Evolutionary conservation across 2,888 invertebrate genomes (phyloP).

Genomic region (Pristionchus arcanus): DNA sequence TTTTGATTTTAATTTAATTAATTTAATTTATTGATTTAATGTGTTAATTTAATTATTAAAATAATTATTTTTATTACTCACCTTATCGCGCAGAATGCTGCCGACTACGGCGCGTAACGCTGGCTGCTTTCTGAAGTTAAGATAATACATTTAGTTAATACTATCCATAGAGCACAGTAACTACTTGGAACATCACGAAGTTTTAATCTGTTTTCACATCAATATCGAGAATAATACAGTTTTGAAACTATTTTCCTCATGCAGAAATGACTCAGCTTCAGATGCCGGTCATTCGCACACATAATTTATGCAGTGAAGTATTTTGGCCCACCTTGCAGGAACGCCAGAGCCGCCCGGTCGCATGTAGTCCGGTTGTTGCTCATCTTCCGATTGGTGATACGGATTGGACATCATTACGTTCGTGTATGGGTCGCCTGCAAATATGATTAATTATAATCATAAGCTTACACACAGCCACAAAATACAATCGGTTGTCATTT

Average conservation of each 20-base stretch:
- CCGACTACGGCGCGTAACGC: not conserved
- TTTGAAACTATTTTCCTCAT: no score
- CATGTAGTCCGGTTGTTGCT: conserved; percentile 39
- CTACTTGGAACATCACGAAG: no score
- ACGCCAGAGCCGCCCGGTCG: not conserved
- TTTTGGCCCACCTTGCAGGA: not conserved
- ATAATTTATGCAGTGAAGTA: no score
- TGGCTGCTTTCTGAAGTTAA: not conserved
- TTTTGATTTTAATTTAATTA: not conserved
- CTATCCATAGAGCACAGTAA: no score
- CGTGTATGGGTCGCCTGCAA: not conserved
- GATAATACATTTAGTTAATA: no score
- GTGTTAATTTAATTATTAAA: not conserved
- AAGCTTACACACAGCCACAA: no score
- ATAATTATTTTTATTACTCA: not conserved
- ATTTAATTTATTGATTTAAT: not conserved
- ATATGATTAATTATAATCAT: not conserved
- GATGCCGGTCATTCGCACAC: no score
- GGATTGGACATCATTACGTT: conserved; percentile 48
- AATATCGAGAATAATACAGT: no score
- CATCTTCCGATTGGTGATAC: conserved; percentile 15
- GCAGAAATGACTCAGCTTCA: no score
- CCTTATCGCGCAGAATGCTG: conserved; percentile 43
- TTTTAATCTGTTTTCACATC: no score
- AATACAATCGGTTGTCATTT: no score